These are phyloP conservation scores for Venturia canescens DNA, from an alignment of 1,140 invertebrate genomes.

Conservation along the genomic window DNA sequence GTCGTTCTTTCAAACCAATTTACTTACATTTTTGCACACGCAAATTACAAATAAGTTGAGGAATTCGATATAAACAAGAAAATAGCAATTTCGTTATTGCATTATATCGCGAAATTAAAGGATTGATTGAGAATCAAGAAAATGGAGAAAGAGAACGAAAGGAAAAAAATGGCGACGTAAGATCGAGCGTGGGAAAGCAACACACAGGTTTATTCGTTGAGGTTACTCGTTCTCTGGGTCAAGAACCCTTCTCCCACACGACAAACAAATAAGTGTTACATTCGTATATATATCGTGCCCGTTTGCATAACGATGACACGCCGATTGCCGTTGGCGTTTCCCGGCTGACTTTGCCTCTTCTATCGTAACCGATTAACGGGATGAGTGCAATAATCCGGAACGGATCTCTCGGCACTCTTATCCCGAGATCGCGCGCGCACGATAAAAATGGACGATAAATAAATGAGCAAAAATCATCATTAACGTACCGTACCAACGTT, in stretches of 20 bases:
- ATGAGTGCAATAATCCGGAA: constrained; percentile 4
- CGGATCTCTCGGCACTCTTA: neutral
- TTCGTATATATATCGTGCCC: constrained; percentile 5
- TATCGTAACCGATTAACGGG: constrained; percentile 7
- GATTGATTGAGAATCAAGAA: too few relatives aligned
- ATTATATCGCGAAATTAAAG: too few relatives aligned
- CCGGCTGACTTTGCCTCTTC: neutral
- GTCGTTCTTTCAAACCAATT: neutral
- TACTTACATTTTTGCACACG: too few relatives aligned
- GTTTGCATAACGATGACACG: constrained; percentile 12
- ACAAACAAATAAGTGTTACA: constrained; percentile 19
- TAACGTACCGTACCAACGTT: too few relatives aligned
- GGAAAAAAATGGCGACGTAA: constrained; percentile 1
- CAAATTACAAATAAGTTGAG: too few relatives aligned
- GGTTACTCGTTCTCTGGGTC: constrained; percentile 48
- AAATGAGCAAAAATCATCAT: too few relatives aligned
- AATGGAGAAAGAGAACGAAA: neutral
- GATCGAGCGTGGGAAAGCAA: constrained; percentile 52
- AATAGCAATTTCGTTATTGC: too few relatives aligned
- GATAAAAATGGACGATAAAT: too few relatives aligned
- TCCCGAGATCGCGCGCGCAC: too few relatives aligned
- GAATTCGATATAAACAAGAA: too few relatives aligned
- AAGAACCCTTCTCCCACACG: constrained; percentile 47
- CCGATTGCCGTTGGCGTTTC: constrained; percentile 1
- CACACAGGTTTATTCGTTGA: constrained; percentile 32